A percentile compares a stretch with the other conserved stretches of the same genome.
phyloP scores from a whole-genome alignment of 2,113 vertebrate species.

The Hemiscyllium ocellatum region DNA sequence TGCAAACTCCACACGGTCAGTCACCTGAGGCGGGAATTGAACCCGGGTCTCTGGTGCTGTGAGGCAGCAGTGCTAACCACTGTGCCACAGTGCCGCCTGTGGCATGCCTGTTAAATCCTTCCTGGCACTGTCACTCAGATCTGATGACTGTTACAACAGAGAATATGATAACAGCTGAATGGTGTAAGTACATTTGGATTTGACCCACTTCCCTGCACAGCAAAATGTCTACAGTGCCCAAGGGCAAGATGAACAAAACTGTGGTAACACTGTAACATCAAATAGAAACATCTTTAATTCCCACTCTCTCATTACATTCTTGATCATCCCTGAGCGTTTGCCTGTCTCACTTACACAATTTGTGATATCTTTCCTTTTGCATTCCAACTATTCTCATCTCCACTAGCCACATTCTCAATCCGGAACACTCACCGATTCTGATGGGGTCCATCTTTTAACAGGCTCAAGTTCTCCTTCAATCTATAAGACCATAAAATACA shows the following conservation, averaged over 20 bases:
- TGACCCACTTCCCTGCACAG: neutral
- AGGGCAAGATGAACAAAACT: neutral
- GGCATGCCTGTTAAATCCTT: neutral
- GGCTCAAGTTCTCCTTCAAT: neutral
- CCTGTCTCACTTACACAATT: neutral
- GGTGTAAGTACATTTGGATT: neutral
- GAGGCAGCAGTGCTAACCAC: too few species aligned
- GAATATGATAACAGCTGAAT: neutral
- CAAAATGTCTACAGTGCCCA: neutral
- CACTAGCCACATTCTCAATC: neutral
- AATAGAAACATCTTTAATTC: neutral
- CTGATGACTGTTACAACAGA: neutral
- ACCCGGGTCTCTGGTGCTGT: too few species aligned
- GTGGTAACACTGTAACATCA: neutral
- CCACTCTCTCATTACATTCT: neutral
- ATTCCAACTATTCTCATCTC: neutral
- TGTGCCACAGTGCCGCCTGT: neutral
- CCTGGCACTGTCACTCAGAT: neutral
- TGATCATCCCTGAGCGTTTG: too few species aligned
- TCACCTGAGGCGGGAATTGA: too few species aligned
- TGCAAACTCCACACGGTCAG: too few species aligned
- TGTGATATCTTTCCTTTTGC: neutral
- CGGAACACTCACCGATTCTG: neutral
- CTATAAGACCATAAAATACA: too few species aligned
- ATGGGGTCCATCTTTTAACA: neutral